Evolutionary conservation across 2,888 invertebrate genomes (phyloP), one percentile per base, ranked within the genome.

Genomic region (Camponotus fellah): DNA sequence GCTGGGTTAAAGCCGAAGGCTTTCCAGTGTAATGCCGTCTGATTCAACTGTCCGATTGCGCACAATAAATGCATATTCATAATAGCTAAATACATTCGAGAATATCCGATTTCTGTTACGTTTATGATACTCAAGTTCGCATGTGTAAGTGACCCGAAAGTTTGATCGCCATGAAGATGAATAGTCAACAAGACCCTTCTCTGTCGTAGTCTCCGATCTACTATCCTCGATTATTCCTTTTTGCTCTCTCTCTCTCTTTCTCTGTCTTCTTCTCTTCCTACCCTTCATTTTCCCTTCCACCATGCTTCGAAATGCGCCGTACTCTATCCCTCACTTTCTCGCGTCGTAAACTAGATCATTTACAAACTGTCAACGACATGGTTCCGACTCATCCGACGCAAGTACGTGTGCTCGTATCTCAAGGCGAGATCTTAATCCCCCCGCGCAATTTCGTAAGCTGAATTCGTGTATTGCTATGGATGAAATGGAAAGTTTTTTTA

Each of bases 281-380:
- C 75, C 84, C 62, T 26, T 85, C 88, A 84, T 91, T 90, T 89
- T 87, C 87, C 88, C 86, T 87, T 86, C 87, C 84, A 84, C 72
- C 85, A 58, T 43, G 58, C 32, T 84, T 84, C 76, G 69, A 80
- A 77, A 81, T 37, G 10, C 26, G 56, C 83, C 60, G 53, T 64
- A 68, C 74, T 62, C 68, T 81, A 77, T 85, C 87, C 81, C 84
- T 84, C 87, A 84, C 88, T 86, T 87, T 89, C 91, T 85, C 88
- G 53, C 86, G 82, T 85, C 81, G 85, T 88, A 91, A 93, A 92
- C 92, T 92, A 85, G 89, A 92, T 92, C 93, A 93, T 93, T 93
- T 92, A 89, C 92, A 92, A 93, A 91, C 93, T 93, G 93, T 92
- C 93, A 92, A 85, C 91, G 85, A 83, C 92, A 92, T 88, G 88